Base-by-base conservation (phyloP, 2,113 vertebrate genomes). In the Gavialis gangeticus region DNA sequence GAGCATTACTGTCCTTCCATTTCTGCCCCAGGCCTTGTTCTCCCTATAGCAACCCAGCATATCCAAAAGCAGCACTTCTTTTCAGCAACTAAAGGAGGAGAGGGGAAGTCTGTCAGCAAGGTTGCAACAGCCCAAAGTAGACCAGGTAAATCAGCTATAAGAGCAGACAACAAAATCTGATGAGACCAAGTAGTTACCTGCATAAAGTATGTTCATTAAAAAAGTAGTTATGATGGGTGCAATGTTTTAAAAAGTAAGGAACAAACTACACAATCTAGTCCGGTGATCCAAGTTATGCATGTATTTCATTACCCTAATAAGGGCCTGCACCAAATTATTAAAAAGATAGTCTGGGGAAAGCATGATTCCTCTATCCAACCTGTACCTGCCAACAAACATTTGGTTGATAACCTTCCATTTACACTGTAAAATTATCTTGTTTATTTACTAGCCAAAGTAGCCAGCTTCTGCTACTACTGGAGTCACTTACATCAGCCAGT, bases 211-310 rank as follows among this genome's bases (percentile, higher is more conserved):
- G 12, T 30, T 34, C 67, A 37, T 69, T 37, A 37, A 18, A 18
- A 59, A 46, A 71, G 21, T 24, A 22, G 34, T 18, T 30, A 24
- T 13, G 21, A 46, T 37, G 69, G 67, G 30, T 78, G 73, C 16
- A 71, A 19, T 69, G 58, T 16, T 4, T 24, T 60, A 67, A 62
- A 86, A 88, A 90, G 34, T 59, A 57, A 28, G 28, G 67, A 91
- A 28, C 27, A 46, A 46, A 46, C 46, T 46, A 46, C 34, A 34
- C 34, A 34, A 22, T 71, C 22, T 21, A 30, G 21, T 34, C 30
- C 10, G 17, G 2, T 0, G 25, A 93, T 87, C 96, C 77, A 95
- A 96, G 93, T 92, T 81, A 86, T 91, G 79, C 79, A 28, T 0
- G 0, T 10, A 59, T 58, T 92, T 27, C 64, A 22, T 5, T 91